Evolutionary conservation across 2,113 vertebrate genomes (phyloP).

Genomic region (Desmodus rotundus): DNA sequence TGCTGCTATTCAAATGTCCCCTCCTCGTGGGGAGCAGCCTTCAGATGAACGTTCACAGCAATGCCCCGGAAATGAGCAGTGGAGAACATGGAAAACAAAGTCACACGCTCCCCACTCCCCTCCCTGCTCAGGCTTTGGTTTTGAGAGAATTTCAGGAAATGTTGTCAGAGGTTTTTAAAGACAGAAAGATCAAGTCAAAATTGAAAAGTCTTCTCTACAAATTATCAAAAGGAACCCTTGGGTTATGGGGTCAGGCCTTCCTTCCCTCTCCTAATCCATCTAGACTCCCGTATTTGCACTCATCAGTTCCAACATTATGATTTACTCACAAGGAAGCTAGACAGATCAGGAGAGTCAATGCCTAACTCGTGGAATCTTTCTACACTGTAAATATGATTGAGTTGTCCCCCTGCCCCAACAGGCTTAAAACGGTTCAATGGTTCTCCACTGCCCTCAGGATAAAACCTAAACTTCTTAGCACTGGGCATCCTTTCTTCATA

Average conservation of each 20-base stretch:
- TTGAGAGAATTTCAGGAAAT: constrained; percentile 31
- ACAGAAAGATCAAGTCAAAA: constrained; percentile 11
- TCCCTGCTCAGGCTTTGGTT: not conserved
- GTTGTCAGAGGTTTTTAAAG: not conserved
- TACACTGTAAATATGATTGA: not conserved
- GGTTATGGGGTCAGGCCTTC: not conserved
- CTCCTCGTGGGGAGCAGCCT: constrained; percentile 39
- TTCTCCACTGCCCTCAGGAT: not conserved
- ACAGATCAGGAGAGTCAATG: not conserved
- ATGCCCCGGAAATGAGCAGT: constrained; percentile 52
- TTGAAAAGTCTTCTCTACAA: not conserved
- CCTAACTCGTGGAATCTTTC: not conserved
- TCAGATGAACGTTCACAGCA: constrained; percentile 48
- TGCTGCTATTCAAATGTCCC: constrained; percentile 61
- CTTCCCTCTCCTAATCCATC: not conserved
- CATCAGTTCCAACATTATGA: not conserved
- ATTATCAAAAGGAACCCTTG: not conserved
- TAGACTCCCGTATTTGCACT: not conserved
- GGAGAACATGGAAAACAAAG: not conserved
- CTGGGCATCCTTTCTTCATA: not conserved
- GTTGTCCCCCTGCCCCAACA: not conserved
- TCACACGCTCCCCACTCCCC: not conserved
- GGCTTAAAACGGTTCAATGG: not conserved
- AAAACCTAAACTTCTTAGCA: not conserved
- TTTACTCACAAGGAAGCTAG: not conserved